Percentiles rank a stretch among this genome's conserved stretches.
Evolutionary conservation across 2,888 invertebrate genomes (phyloP).

Genomic region (Zele albiditarsus): DNA sequence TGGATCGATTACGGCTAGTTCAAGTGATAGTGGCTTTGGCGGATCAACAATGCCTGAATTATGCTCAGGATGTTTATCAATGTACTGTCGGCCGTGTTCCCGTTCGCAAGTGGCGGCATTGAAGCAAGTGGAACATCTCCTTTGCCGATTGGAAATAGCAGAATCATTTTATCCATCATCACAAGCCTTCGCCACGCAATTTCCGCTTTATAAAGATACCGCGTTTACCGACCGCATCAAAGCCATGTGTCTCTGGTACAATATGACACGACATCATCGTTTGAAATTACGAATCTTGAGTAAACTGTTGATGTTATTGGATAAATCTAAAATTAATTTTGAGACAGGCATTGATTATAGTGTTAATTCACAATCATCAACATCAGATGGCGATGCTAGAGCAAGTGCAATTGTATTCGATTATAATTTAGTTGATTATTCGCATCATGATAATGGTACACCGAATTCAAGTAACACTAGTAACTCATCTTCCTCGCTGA

Average conservation of each 20-base stretch:
- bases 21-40: conserved; percentile 50
- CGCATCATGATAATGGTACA: background rate
- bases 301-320: conserved; percentile 76
- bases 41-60: conserved; percentile 40
- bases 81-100: conserved; percentile 82
- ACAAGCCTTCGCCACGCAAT: conserved; percentile 83
- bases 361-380: conserved; percentile 51
- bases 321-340: conserved; percentile 62
- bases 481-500: background rate
- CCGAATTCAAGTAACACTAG: background rate
- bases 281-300: conserved; percentile 85
- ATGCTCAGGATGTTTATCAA: conserved; percentile 82
- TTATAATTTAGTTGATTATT: background rate
- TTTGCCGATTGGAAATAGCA: conserved; percentile 83
- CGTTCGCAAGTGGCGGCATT: conserved; percentile 84
- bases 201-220: conserved; percentile 80
- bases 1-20: background rate
- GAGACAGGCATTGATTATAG: conserved; percentile 61
- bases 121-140: conserved; percentile 81
- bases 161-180: conserved; percentile 89
- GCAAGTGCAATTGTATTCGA: background rate
- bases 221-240: conserved; percentile 81
- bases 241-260: conserved; percentile 94
- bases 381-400: background rate
- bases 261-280: conserved; percentile 88